phyloP scores from a whole-genome alignment of 2,113 vertebrate species.

The Corydoras sp. region DNA sequence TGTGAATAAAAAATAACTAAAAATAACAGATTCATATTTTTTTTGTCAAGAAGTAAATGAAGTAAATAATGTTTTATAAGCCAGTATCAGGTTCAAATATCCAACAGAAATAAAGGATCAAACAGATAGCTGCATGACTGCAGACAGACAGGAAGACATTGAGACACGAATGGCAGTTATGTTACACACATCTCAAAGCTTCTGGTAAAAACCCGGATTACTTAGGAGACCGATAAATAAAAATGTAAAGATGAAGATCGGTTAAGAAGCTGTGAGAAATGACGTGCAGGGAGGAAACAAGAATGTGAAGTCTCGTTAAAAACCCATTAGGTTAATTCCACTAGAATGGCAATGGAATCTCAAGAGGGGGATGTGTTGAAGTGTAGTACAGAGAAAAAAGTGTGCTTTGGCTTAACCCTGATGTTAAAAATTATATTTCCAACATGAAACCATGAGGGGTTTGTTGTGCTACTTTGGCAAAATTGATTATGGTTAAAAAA shows the following conservation, averaged over 20 bases:
- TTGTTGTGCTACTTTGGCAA: too few species aligned
- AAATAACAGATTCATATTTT: too few species aligned
- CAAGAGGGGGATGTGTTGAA: constrained; percentile 25
- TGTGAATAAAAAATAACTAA: too few species aligned
- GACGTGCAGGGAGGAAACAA: constrained; percentile 59
- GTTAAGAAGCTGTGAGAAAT: constrained; percentile 61
- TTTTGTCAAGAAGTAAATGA: too few species aligned
- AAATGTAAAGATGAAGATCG: constrained; percentile 59
- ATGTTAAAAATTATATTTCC: background rate
- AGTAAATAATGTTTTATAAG: too few species aligned
- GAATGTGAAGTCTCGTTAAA: constrained; percentile 53
- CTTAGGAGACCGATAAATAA: constrained; percentile 78
- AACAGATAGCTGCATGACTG: too few species aligned
- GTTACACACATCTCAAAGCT: constrained; percentile 52
- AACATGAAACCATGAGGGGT: too few species aligned
- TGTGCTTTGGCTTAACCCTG: background rate
- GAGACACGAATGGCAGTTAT: too few species aligned
- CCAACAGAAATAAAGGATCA: too few species aligned
- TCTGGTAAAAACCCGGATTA: constrained; percentile 86
- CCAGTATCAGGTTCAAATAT: too few species aligned
- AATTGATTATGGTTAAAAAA: too few species aligned
- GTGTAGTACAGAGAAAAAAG: constrained; percentile 18
- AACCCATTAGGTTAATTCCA: constrained; percentile 74
- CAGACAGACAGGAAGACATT: too few species aligned
- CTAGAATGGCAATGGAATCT: constrained; percentile 58